A percentile compares a stretch with the other conserved stretches of the same genome.
These are phyloP conservation scores for Isichthys henryi DNA, from an alignment of 2,113 vertebrate genomes.

Conservation along the genomic window DNA sequence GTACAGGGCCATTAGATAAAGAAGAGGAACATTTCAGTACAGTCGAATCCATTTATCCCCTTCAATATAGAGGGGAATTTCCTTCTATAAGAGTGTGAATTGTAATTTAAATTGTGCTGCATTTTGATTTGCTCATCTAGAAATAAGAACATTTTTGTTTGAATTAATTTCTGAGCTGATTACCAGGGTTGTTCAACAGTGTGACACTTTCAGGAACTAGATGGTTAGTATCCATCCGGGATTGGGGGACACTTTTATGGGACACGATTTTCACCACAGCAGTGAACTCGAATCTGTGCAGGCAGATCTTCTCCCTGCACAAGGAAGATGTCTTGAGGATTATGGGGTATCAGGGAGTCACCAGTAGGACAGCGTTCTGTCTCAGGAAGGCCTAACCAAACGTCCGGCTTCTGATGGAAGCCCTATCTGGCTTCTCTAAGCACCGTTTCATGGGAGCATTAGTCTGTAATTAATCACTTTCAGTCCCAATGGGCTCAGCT, in stretches of 20 bases:
- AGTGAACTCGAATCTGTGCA: not conserved
- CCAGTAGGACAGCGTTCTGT: not conserved
- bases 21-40: constrained; percentile 2
- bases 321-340: not conserved
- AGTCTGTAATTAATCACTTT: constrained; percentile 20
- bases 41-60: not conserved
- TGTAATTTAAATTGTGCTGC: constrained; percentile 13
- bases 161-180: constrained; percentile 5
- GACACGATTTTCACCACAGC: not conserved
- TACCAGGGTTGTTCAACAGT: not conserved
- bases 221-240: not conserved
- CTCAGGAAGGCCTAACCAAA: not conserved
- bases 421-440: constrained; percentile 11
- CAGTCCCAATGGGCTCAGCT: not conserved
- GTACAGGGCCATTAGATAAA: constrained; percentile 15
- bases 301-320: not conserved
- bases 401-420: not conserved
- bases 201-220: not conserved
- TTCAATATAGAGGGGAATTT: constrained; percentile 9
- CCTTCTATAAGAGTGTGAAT: not conserved
- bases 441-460: constrained; percentile 6
- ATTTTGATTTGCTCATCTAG: constrained; percentile 19
- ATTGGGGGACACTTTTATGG: not conserved
- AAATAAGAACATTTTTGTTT: constrained; percentile 6
- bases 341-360: not conserved